Conservation (phyloP, 2,113 vertebrate genomes). For the Athene noctua region DNA sequence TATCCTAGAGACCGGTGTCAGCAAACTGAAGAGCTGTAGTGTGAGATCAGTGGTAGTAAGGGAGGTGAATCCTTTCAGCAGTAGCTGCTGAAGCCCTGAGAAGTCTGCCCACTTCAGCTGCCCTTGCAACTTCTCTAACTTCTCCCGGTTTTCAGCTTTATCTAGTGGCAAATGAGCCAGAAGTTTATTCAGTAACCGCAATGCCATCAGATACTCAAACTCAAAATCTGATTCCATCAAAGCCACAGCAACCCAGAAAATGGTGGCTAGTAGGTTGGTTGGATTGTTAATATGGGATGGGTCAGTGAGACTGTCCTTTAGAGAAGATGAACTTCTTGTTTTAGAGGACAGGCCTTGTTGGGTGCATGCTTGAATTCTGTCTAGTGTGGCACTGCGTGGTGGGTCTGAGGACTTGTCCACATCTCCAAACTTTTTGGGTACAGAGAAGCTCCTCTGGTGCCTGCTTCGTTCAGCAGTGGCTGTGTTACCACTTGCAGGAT, state of each 20-base stretch:
- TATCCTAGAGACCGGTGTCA: constrained; percentile 92
- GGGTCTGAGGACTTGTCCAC: constrained; percentile 85
- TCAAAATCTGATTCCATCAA: constrained; percentile 99
- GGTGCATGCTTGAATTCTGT: constrained; percentile 95
- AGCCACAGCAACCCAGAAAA: constrained; percentile 96
- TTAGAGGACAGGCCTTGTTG: constrained; percentile 84
- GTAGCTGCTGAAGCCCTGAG: constrained; percentile 92
- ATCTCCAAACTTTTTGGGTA: constrained; percentile 98
- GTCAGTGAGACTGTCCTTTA: constrained; percentile 89
- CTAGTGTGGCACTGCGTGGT: constrained; percentile 93
- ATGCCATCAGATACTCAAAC: constrained; percentile 97
- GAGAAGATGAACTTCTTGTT: constrained; percentile 86
- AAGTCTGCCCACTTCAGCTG: constrained; percentile 97
- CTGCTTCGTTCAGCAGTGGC: constrained; percentile 86
- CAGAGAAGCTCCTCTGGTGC: constrained; percentile 96
- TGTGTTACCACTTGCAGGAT: constrained; percentile 70
- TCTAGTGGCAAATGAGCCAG: constrained; percentile 92
- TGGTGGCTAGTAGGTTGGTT: constrained; percentile 89
- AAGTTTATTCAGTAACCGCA: constrained; percentile 90
- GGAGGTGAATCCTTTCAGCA: constrained; percentile 97
- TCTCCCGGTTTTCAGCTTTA: constrained; percentile 92
- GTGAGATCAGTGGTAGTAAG: constrained; percentile 93
- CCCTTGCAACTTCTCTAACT: constrained; percentile 93
- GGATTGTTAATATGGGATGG: constrained; percentile 92
- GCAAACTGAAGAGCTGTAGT: constrained; percentile 93